Percentiles rank a stretch among this genome's conserved stretches.
phyloP scores from a whole-genome alignment of 2,113 vertebrate genomes.

The Castor canadensis region DNA sequence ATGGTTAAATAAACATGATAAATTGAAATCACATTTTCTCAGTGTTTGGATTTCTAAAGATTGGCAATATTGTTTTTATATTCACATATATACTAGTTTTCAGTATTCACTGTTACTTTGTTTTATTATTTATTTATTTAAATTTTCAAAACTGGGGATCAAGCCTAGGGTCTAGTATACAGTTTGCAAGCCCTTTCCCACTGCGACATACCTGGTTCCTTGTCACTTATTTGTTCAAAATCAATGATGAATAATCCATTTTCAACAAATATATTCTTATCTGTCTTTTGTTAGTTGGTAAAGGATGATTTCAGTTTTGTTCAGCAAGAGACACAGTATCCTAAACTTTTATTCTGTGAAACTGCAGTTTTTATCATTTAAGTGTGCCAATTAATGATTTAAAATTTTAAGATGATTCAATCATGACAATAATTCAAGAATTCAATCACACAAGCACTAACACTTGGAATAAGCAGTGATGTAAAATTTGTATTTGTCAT shows the following conservation, averaged over 20 bases:
- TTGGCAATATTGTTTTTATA: background rate
- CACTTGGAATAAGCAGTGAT: background rate
- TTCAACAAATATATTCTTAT: too few species aligned
- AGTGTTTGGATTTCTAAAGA: background rate
- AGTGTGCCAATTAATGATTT: too few species aligned
- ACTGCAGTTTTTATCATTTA: background rate
- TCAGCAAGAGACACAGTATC: background rate
- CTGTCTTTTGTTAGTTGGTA: too few species aligned
- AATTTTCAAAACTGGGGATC: background rate
- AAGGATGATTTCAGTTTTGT: background rate
- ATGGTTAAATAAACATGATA: background rate
- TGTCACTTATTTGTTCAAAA: background rate
- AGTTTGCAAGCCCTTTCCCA: background rate
- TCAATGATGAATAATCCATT: too few species aligned
- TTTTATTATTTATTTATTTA: background rate
- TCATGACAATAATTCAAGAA: background rate
- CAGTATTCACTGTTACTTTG: background rate
- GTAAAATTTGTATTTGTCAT: background rate
- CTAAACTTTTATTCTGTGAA: background rate
- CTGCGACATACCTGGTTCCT: background rate
- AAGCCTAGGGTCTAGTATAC: fast-evolving
- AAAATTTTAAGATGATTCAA: background rate
- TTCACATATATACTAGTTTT: background rate
- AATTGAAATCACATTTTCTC: background rate
- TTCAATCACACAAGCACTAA: fast-evolving